Evolutionary conservation across 2,797 vertebrate species (phyloP), one percentile per base, ranked within the genome.

Genomic region (Anas capensis): DNA sequence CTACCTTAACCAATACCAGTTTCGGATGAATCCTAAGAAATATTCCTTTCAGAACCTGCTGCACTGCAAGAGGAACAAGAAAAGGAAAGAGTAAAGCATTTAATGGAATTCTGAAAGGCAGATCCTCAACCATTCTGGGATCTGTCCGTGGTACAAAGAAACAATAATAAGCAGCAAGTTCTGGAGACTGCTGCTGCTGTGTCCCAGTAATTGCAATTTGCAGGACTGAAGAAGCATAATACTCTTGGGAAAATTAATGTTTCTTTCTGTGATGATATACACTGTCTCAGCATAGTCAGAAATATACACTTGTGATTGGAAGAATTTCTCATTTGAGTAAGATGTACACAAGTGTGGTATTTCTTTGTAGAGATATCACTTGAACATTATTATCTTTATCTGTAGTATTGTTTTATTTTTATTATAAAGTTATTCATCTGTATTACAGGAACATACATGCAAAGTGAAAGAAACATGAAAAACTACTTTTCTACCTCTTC

Each of bases 181-280:
- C 56, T 64, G 24, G 20, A 8, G 7, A 36, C 11, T 65, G 69
- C 31, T 83, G 87, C 93, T 91, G 64, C 56, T 68, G 68, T 9
- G 31, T 33, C 61, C 49, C 33, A 78, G 40, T 33, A 86, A 86
- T 27, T 78, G 53, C 49, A 86, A 46, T 78, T 78, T 81, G 90
- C 29, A 76, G 66, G 36, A 86, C 38, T 69, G 38, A 70, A 90
- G 61, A 90, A 90, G 91, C 36, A 51, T 14, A 44, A 81, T 20
- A 38, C 20, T 72, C 62, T 65, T 0, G 2, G 21, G 46, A 34
- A 88, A 93, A 82, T 29, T 29, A 76, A 36, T 76, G 10, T 54
- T 69, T 93, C 62, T 88, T 82, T 57, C 46, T 69, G 33, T 65
- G n/a, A 36, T 12, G 65, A 61, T 3, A 71, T 12, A 54, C 15